These are phyloP conservation scores for Chromobotia macracanthus DNA, from an alignment of 2,797 vertebrate genomes.

Conservation along the genomic window DNA sequence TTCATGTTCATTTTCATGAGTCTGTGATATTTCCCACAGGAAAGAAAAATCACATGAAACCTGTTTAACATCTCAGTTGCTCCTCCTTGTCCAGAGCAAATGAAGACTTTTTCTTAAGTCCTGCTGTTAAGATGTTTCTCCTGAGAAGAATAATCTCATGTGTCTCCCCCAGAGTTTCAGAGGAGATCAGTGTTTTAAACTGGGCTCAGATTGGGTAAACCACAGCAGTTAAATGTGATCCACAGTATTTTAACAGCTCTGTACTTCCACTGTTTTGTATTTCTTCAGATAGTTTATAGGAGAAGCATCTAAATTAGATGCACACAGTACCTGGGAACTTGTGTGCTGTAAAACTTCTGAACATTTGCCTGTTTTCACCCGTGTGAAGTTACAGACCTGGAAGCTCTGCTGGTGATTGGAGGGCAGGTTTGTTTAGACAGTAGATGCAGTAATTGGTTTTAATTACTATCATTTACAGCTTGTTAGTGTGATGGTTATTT, in stretches of 20 bases:
- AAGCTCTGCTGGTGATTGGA: not conserved
- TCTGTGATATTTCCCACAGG: not conserved
- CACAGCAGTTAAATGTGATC: no score
- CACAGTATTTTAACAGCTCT: not conserved
- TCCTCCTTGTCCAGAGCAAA: not conserved
- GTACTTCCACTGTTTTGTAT: no score
- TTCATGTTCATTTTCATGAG: not conserved
- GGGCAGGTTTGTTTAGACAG: slow-evolving; percentile 40
- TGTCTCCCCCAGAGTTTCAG: no score
- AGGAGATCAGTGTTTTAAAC: no score
- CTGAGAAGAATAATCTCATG: not conserved
- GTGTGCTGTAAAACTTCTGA: no score
- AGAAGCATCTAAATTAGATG: no score
- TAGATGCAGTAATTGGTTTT: slow-evolving; percentile 35
- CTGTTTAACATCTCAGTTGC: not conserved
- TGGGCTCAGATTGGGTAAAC: no score
- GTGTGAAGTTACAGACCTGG: not conserved
- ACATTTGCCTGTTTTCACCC: not conserved
- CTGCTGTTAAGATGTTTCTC: not conserved
- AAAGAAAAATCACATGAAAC: not conserved
- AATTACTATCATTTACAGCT: slow-evolving; percentile 54
- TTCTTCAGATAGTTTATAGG: no score
- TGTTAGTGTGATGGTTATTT: slow-evolving; percentile 25
- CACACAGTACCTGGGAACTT: no score
- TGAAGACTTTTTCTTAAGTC: not conserved